These are phyloP conservation scores for Bergia puertoricense DNA, from an alignment of 92 coral and sea anemone genomes.

Conservation along the genomic window DNA sequence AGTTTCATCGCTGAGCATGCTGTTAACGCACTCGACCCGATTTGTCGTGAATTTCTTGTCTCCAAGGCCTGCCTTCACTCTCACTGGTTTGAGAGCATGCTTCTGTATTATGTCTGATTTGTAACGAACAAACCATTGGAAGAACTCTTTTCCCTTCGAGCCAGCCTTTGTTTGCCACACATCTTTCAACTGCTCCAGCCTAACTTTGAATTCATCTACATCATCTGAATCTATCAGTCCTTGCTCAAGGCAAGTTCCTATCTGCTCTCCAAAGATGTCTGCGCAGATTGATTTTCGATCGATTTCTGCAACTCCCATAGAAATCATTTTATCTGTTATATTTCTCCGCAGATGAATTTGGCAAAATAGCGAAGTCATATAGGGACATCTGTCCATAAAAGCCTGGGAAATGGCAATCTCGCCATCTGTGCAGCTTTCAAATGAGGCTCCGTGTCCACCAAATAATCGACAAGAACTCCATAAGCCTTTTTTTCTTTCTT, in stretches of 20 bases:
- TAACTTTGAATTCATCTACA: slow-evolving; percentile 40
- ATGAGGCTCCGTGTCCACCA: no score
- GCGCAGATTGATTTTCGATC: slow-evolving; percentile 26
- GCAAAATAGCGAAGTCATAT: slow-evolving; percentile 33
- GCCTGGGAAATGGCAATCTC: slow-evolving; percentile 54
- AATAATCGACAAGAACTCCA: no score
- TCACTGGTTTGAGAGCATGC: slow-evolving; percentile 35
- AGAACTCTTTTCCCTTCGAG: slow-evolving; percentile 26
- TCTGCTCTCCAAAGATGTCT: slow-evolving; percentile 53
- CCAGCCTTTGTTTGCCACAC: slow-evolving; percentile 43
- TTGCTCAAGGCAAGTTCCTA: slow-evolving; percentile 41
- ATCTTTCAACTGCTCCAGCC: slow-evolving; percentile 37
- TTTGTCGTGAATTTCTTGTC: not conserved
- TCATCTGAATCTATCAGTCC: slow-evolving; percentile 51
- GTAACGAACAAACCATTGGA: slow-evolving; percentile 37
- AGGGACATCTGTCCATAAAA: slow-evolving; percentile 42
- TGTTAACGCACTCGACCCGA: slow-evolving; percentile 41
- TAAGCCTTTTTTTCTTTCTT: slow-evolving; percentile 46
- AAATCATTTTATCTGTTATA: slow-evolving; percentile 23
- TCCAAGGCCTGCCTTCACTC: slow-evolving; percentile 31
- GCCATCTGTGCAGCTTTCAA: slow-evolving; percentile 37
- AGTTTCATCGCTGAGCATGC: slow-evolving; percentile 20
- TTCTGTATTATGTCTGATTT: slow-evolving; percentile 31
- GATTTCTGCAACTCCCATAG: slow-evolving; percentile 38
- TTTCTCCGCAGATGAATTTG: slow-evolving; percentile 39